These are phyloP conservation scores for Benthosema pterotum DNA, from an alignment of 2,797 vertebrate genomes.

Conservation along the genomic window DNA sequence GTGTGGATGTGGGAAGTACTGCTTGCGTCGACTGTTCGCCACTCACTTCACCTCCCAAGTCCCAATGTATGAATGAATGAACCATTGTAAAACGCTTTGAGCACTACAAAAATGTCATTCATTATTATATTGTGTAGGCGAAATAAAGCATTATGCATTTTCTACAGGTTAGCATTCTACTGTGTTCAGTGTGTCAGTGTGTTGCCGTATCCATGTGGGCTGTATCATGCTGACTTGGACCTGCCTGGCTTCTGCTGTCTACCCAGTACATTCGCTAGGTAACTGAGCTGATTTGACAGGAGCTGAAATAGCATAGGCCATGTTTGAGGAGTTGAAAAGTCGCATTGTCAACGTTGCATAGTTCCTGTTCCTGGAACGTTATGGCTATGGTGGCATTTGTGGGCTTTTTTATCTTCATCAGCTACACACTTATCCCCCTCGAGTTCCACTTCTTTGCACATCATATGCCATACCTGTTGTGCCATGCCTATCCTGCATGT, in stretches of 20 bases:
- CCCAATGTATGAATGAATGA: too few relatives aligned
- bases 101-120: too few relatives aligned
- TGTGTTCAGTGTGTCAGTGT: constrained; percentile 26
- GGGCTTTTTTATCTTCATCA: neutral
- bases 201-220: constrained; percentile 44
- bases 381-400: too few relatives aligned
- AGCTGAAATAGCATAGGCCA: constrained; percentile 42
- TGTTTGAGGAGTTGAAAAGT: constrained; percentile 35
- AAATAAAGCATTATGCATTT: constrained; percentile 32
- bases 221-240: constrained; percentile 64
- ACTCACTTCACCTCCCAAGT: too few relatives aligned
- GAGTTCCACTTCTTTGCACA: constrained; percentile 9
- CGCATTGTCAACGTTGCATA: constrained; percentile 3
- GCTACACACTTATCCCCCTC: neutral
- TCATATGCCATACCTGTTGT: constrained; percentile 6
- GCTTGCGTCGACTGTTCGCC: too few relatives aligned
- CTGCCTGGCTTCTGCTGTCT: constrained; percentile 38
- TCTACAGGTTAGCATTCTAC: constrained; percentile 50
- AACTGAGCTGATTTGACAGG: constrained; percentile 59
- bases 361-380: too few relatives aligned
- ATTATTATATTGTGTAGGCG: constrained; percentile 38
- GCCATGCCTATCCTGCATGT: constrained; percentile 15
- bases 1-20: too few relatives aligned
- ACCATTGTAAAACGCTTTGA: too few relatives aligned
- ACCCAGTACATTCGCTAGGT: constrained; percentile 54